A percentile compares a stretch with the other conserved stretches of the same genome.
phyloP scores from a whole-genome alignment of 2,888 invertebrate species.

The Lochmaea capreae region DNA sequence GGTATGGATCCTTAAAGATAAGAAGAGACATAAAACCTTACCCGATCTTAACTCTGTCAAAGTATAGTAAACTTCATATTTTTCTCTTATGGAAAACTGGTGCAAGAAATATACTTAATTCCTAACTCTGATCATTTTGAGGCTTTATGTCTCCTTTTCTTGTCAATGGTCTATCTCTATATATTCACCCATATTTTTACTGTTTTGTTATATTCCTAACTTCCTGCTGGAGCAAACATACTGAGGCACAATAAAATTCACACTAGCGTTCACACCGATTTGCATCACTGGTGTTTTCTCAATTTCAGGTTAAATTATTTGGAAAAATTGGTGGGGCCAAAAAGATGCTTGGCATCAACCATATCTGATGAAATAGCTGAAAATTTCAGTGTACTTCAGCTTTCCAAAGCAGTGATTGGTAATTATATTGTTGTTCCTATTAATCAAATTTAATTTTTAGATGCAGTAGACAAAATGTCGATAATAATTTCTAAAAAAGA shows the following conservation, averaged over 20 bases:
- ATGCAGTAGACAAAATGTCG: too few relatives aligned
- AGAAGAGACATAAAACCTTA: too few relatives aligned
- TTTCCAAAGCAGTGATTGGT: background rate
- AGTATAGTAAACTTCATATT: background rate
- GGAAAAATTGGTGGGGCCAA: slow-evolving; percentile 2
- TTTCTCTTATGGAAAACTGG: background rate
- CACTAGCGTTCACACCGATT: background rate
- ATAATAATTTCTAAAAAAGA: background rate
- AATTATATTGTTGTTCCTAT: background rate
- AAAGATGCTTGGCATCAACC: background rate
- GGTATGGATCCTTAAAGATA: too few relatives aligned
- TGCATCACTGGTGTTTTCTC: background rate
- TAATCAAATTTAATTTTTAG: background rate
- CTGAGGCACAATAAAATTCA: background rate
- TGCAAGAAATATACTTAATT: background rate
- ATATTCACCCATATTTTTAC: background rate
- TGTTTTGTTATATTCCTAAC: too few relatives aligned
- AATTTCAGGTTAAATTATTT: background rate
- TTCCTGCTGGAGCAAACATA: background rate
- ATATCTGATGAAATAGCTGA: background rate
- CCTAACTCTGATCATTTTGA: background rate
- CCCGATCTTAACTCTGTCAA: background rate
- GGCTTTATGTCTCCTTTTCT: background rate
- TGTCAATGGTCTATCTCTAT: background rate
- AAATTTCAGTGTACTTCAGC: background rate